These are phyloP conservation scores for Drosophila niveifrons DNA, from an alignment of 2,888 invertebrate genomes.

Conservation along the genomic window DNA sequence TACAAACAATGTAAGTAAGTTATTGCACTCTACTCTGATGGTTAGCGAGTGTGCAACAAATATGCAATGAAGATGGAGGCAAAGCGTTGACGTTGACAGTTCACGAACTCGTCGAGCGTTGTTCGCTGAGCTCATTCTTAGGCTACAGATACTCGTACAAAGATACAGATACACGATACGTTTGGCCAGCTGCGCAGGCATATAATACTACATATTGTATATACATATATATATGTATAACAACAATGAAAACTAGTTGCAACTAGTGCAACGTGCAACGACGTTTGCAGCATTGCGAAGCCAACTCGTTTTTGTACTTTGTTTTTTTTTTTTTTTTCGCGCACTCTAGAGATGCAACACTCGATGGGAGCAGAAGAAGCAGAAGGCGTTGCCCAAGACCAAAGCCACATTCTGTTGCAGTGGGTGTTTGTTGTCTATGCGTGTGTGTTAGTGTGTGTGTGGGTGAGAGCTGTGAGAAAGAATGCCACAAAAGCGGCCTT, in stretches of 20 bases:
- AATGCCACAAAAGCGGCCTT: constrained; percentile 56
- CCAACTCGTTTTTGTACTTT: constrained; percentile 48
- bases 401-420: constrained; percentile 15
- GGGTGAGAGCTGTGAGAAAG: constrained; percentile 61
- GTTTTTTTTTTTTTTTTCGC: background rate
- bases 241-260: constrained; percentile 76
- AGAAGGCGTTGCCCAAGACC: constrained; percentile 56
- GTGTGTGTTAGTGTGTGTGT: constrained; percentile 51
- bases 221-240: too few relatives aligned
- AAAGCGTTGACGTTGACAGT: constrained; percentile 68
- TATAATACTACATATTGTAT: constrained; percentile 22
- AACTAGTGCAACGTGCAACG: constrained; percentile 70
- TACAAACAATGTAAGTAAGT: background rate
- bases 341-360: constrained; percentile 20
- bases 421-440: constrained; percentile 28
- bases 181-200: constrained; percentile 59
- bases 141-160: constrained; percentile 48
- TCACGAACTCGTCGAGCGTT: constrained; percentile 66
- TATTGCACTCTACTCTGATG: background rate
- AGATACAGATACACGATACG: constrained; percentile 68
- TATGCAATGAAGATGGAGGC: constrained; percentile 57
- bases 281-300: constrained; percentile 28
- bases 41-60: constrained; percentile 6
- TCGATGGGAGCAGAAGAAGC: constrained; percentile 30
- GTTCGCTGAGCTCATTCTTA: constrained; percentile 73